A percentile compares a stretch with the other conserved stretches of the same genome.
phyloP scores from a whole-genome alignment of 2,888 invertebrate genomes.

The Bombylius discolor region DNA sequence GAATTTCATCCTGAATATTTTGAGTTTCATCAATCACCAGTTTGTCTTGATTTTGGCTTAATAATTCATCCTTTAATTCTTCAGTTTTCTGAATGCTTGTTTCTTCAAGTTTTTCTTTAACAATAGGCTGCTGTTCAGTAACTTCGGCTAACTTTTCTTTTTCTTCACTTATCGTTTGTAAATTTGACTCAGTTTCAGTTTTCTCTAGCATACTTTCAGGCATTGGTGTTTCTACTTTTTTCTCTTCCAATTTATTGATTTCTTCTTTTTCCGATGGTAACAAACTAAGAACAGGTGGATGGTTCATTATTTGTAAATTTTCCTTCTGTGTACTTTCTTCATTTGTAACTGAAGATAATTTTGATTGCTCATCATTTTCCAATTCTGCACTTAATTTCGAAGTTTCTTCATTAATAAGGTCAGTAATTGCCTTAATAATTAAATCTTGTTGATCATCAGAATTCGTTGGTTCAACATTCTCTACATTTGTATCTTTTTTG shows the following conservation, averaged over 20 bases:
- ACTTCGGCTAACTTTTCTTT: not conserved
- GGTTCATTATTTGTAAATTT: not conserved
- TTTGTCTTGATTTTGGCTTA: no score
- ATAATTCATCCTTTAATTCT: no score
- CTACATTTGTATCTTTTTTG: not conserved
- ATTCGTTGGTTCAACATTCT: not conserved
- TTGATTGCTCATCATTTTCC: not conserved
- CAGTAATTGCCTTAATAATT: slow-evolving; percentile 3
- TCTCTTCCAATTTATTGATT: not conserved
- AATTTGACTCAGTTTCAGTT: not conserved
- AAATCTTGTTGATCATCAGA: slow-evolving; percentile 1
- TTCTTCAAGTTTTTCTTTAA: no score
- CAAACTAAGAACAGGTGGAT: not conserved
- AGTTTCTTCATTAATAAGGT: slow-evolving; percentile 2
- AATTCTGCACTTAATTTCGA: not conserved
- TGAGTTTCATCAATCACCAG: no score
- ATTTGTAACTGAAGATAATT: not conserved
- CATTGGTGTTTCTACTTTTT: not conserved
- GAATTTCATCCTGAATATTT: no score
- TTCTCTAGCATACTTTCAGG: not conserved
- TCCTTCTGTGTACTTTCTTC: not conserved
- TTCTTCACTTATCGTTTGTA: not conserved
- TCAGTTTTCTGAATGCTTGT: no score
- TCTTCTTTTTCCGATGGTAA: not conserved
- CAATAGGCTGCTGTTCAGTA: no score